Base-by-base conservation (phyloP, 2,797 vertebrate species). In the Knipowitschia caucasica region DNA sequence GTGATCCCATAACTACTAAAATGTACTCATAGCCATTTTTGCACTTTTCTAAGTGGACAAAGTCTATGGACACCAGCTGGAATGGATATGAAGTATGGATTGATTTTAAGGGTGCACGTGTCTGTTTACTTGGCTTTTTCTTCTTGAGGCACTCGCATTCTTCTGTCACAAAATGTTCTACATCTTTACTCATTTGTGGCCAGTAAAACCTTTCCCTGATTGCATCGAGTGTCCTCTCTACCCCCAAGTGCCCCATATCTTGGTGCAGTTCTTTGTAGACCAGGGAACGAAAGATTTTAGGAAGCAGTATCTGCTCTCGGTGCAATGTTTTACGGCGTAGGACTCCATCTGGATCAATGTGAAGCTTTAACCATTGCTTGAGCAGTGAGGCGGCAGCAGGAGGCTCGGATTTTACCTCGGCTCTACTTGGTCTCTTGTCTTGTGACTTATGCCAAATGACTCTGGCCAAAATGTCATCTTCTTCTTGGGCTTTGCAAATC, bases 91-190 rank as follows among this genome's bases (percentile, higher is more conserved):
- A 64, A 4, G 67, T 55, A 5, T 56, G 21, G 23, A 64, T 58
- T 0, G 40, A 0, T 0, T 26, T 61, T 33, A 70, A 3, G 0
- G 65, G 59, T 5, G 62, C 52, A 2, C 46, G 3, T 1, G 43
- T 39, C 7, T 30, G 58, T 25, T n/a, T 60, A 20, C 45, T 52
- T 3, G 17, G 62, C 14, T 60, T 50, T 10, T 63, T 67, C 17
- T 50, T 53, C 11, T 71, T 75, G 7, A 73, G 2, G n/a, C 50
- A 64, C 8, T 69, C 44, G 12, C 62, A 76, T 2, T n/a, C n/a
- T 27, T 66, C 29, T 1, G 45, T 73, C 0, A 66, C 53, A 24
- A 69, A 67, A 12, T 69, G 44, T 17, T 64, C 56, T 2, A 72
- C 29, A 8, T 66, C 51, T 2, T 55, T 12, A 2, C 21, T 2